Percentiles rank a stretch among this genome's conserved stretches.
Conservation (phyloP, 2,888 invertebrate species). For the Yponomeuta malinellus region DNA sequence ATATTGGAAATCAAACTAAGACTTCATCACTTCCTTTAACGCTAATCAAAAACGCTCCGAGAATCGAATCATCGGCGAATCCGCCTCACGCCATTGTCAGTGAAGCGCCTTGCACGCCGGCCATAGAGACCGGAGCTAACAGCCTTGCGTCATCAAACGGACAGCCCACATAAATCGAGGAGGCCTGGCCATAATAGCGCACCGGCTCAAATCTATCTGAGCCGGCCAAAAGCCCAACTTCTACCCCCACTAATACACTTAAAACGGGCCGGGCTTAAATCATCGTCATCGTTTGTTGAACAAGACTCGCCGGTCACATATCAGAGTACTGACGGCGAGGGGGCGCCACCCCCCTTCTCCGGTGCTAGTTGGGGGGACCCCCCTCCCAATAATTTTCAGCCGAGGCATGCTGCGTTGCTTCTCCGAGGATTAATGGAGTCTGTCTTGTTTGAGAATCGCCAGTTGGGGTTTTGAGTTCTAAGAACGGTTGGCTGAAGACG, state of each 20-base stretch:
- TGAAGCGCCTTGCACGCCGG: background rate
- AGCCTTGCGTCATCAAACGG: constrained; percentile 20
- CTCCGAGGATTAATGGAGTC: background rate
- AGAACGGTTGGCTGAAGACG: background rate
- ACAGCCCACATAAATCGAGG: constrained; percentile 58
- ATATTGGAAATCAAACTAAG: no score
- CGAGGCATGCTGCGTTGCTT: constrained; percentile 31
- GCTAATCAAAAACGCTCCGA: background rate
- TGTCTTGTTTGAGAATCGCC: background rate
- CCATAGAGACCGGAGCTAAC: constrained; percentile 8
- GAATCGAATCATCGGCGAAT: background rate
- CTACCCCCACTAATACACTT: constrained; percentile 72
- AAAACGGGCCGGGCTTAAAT: constrained; percentile 73
- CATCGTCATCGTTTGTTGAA: constrained; percentile 77
- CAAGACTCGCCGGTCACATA: constrained; percentile 76
- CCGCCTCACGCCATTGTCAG: background rate
- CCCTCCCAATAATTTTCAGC: constrained; percentile 61
- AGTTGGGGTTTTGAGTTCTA: background rate
- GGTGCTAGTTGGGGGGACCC: constrained; percentile 21
- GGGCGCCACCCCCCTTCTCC: constrained; percentile 27
- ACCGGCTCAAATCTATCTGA: constrained; percentile 69
- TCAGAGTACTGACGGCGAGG: constrained; percentile 58
- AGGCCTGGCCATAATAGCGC: constrained; percentile 55
- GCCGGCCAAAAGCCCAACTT: constrained; percentile 66
- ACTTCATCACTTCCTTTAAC: background rate